Evolutionary conservation across 2,113 vertebrate species (phyloP).

Genomic region (Brachionichthys hirsutus): DNA sequence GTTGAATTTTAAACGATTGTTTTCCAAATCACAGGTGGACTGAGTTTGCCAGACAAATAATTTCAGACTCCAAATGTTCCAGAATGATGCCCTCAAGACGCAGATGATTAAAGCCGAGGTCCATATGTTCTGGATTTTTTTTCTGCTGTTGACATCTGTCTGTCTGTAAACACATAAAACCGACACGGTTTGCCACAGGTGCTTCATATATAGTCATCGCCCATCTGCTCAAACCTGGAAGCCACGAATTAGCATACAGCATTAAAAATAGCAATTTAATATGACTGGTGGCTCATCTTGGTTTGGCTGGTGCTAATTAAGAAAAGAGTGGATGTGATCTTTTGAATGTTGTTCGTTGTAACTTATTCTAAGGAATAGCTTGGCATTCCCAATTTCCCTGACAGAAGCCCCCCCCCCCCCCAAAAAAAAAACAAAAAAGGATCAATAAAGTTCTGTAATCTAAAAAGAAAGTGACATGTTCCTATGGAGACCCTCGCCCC

Average conservation of each 20-base stretch:
- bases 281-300: neutral
- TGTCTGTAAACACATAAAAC: constrained; percentile 23
- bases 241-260: too few species aligned
- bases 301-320: neutral
- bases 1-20: neutral
- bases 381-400: neutral
- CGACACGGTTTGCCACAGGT: constrained; percentile 4
- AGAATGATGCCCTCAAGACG: constrained; percentile 3
- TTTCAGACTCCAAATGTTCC: neutral
- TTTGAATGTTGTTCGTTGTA: neutral
- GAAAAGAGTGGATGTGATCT: neutral
- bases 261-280: neutral
- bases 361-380: neutral
- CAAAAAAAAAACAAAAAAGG: too few species aligned
- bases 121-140: constrained; percentile 20
- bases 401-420: too few species aligned
- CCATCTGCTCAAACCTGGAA: neutral
- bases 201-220: constrained; percentile 8
- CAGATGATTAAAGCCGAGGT: constrained; percentile 16
- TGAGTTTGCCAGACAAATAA: neutral
- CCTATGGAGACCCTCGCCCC: too few species aligned
- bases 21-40: neutral
- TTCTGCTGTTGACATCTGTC: constrained; percentile 18
- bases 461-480: too few species aligned
- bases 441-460: too few species aligned